Evolutionary conservation across 2,888 invertebrate species (phyloP).

Genomic region (Ectemnius continuus): DNA sequence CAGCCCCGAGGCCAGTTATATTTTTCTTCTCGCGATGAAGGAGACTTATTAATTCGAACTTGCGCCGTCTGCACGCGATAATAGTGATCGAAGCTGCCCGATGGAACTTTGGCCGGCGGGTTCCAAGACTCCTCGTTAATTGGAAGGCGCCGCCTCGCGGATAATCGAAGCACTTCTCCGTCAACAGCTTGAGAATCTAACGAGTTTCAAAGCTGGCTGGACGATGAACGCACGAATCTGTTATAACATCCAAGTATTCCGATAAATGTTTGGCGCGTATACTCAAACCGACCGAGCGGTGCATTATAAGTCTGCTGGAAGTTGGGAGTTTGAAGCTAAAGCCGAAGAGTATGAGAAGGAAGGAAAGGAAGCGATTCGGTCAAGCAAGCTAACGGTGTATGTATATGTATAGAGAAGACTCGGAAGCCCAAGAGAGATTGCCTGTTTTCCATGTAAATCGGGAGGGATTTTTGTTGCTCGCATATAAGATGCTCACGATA

Average conservation of each 20-base stretch:
- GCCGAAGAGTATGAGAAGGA: too few relatives aligned
- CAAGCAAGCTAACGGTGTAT: too few relatives aligned
- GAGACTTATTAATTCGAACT: too few relatives aligned
- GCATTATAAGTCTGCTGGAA: too few relatives aligned
- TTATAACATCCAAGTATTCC: neutral
- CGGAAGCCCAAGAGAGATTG: constrained; percentile 5
- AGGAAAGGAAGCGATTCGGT: too few relatives aligned
- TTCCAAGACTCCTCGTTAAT: constrained; percentile 43
- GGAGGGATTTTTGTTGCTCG: neutral
- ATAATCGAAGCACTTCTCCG: constrained; percentile 47
- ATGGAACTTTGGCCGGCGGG: constrained; percentile 25
- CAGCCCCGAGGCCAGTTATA: neutral
- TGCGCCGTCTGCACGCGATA: constrained; percentile 21
- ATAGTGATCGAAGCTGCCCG: constrained; percentile 30
- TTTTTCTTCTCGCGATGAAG: too few relatives aligned
- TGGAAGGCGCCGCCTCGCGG: constrained; percentile 35
- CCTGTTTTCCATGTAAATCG: constrained; percentile 15
- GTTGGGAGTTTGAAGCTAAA: too few relatives aligned
- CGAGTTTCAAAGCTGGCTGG: constrained; percentile 36
- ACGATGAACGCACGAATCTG: neutral
- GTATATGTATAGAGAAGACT: too few relatives aligned
- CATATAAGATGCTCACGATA: neutral
- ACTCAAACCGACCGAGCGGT: too few relatives aligned
- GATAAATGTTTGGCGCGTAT: constrained; percentile 1
- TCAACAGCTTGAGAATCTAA: constrained; percentile 49